Evolutionary conservation across 2,797 vertebrate species (phyloP).

Genomic region (Babyrousa celebensis): DNA sequence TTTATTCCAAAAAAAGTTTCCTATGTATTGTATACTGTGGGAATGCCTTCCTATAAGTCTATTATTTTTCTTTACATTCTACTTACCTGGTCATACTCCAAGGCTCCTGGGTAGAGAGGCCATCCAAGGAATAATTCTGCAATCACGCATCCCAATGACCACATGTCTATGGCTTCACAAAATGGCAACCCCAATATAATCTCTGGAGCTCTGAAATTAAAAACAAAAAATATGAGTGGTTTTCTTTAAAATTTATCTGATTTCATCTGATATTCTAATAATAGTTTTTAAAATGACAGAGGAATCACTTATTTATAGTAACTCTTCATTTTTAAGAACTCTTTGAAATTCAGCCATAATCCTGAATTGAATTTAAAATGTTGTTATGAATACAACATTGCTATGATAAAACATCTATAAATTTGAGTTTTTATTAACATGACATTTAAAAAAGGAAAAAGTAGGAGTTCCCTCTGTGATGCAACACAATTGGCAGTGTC

Average conservation of each 20-base stretch:
- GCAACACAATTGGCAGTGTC: no score
- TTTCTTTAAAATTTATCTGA: conserved; percentile 67
- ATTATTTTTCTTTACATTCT: conserved; percentile 53
- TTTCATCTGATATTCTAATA: conserved; percentile 44
- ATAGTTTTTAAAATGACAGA: conserved; percentile 45
- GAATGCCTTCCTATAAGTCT: background rate
- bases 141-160: conserved; percentile 99
- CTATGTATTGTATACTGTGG: background rate
- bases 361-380: conserved; percentile 43
- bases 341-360: conserved; percentile 55
- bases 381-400: background rate
- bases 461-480: no score
- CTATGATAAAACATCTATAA: background rate
- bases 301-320: conserved; percentile 12
- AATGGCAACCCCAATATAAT: conserved; percentile 99
- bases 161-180: conserved; percentile 99
- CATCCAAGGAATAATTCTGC: conserved; percentile 99
- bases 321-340: conserved; percentile 61
- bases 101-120: conserved; percentile 99
- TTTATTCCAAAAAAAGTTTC: conserved; percentile 19
- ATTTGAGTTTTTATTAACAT: conserved; percentile 43
- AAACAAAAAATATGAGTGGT: conserved; percentile 15
- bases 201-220: conserved; percentile 97
- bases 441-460: conserved; percentile 14
- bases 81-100: conserved; percentile 99